Evolutionary conservation across 2,113 vertebrate species (phyloP), one percentile per base, ranked within the genome.

Genomic region (Saguinus imperator): DNA sequence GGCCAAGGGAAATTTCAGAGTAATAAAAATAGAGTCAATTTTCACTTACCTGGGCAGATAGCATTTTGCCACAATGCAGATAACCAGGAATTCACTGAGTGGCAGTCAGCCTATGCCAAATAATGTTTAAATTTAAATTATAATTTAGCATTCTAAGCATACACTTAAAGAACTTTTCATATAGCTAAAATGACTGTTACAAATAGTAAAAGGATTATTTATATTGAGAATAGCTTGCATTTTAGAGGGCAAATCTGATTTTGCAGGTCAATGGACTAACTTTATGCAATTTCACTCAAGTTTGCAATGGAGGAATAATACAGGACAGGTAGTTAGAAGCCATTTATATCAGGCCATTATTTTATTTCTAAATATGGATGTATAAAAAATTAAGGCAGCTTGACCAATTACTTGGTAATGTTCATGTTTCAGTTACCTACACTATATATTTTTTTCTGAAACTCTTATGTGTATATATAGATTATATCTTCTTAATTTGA

Each of bases 161-260:
- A 85, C 6, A 82, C 6, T 88, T 84, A 10, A 6, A 80, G 4
- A 21, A 70, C 61, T 95, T 95, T 86, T 86, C 43, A 88, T 80
- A 76, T 87, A 66, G 82, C 58, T 83, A 76, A 81, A 95, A 75
- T 92, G 20, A 91, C 4, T 48, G 2, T 85, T 76, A 48, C 7
- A 64, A 66, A 21, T 92, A 91, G n/a, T 83, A 45, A 91, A 97
- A 87, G 20, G 52, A n/a, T 92, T 13, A 87, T 94, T 93, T 89
- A 45, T 93, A 84, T 72, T 68, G 61, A 81, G 58, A 92, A 86
- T 29, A 94, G 2, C 27, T 96, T 87, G 61, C 52, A 87, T 55
- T 97, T 98, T 97, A 92, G 97, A 97, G 79, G 55, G 29, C 82
- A 48, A 52, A 86, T 94, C 89, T 97, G 92, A 97, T 96, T 97